Conservation (phyloP, 2,888 invertebrate genomes). For the Willowsia nigromaculata region DNA sequence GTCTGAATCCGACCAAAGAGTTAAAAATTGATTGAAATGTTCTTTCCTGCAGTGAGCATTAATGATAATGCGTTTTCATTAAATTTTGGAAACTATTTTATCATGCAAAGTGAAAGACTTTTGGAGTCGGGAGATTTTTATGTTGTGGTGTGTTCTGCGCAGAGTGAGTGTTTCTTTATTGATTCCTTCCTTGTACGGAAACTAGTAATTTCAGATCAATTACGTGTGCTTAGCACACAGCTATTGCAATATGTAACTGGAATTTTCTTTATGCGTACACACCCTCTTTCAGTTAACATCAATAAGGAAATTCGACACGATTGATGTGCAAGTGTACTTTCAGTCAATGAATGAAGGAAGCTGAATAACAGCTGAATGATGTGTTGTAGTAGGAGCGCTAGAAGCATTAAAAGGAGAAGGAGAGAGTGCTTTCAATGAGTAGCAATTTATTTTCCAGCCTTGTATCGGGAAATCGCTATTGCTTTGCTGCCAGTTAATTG, state of each 20-base stretch:
- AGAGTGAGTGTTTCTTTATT: not conserved
- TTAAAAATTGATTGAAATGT: not conserved
- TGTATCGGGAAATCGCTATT: slow-evolving; percentile 36
- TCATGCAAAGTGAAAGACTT: not conserved
- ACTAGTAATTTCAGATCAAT: slow-evolving; percentile 46
- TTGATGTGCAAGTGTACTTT: not conserved
- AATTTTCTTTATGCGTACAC: slow-evolving; percentile 15
- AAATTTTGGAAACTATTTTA: not conserved
- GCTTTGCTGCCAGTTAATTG: slow-evolving; percentile 53
- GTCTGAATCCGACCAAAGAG: not conserved
- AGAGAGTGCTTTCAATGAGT: slow-evolving; percentile 25
- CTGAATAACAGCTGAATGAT: not conserved
- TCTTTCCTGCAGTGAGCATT: not conserved
- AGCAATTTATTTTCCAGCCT: slow-evolving; percentile 37
- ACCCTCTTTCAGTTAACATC: not conserved
- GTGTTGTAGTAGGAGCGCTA: not conserved
- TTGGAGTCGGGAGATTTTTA: not conserved
- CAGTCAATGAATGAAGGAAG: not conserved
- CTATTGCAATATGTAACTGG: not conserved
- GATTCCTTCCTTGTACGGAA: slow-evolving; percentile 47
- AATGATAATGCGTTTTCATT: not conserved
- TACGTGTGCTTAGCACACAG: slow-evolving; percentile 8
- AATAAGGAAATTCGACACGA: not conserved
- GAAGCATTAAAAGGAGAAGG: not conserved
- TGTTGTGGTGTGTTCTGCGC: not conserved